Evolutionary conservation across 2,797 vertebrate species (phyloP), one percentile per base, ranked within the genome.

Genomic region (Chaetophractus vellerosus): DNA sequence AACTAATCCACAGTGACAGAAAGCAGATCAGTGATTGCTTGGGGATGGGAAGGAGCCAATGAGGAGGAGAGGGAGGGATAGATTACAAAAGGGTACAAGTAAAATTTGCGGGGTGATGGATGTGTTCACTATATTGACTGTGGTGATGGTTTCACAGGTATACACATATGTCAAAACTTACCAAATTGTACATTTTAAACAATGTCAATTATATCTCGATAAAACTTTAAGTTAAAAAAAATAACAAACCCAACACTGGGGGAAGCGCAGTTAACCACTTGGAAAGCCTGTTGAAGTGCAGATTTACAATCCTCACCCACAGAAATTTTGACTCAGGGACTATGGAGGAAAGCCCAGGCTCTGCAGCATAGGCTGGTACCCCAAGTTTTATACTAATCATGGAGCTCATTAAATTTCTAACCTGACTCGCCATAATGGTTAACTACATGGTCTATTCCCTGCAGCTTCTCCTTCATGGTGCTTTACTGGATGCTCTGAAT

Each of bases 401-500:
- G 41, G 74, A 12, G 82, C 66, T 63, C 68, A 86, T 48, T 71
- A 86, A 59, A 68, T 41, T 21, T 80, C 55, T 83, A 93, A 71
- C 31, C 61, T 80, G 81, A 87, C 36, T 91, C 19, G 41, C 41
- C 38, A 61, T 11, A 19, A 31, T 55, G 41, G 66, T 68, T 83
- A 91, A 71, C 72, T 61, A 5, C 14, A 45, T 50, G 57, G 74
- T 88, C 78, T 64, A 38, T 31, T 50, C n/a, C 38, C 64, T 31
- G 45, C 15, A 88, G 69, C n/a, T 66, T 89, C 68, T 72, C 45
- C 87, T 52, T 85, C n/a, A 75, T 86, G 88, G 33, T 57, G n/a
- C 28, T 88, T 87, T 92, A 92, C 0, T 72, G 55, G 61, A 78
- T 90, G 41, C 28, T 93, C 26, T 81, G 76, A 68, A 81, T 88